Base-by-base conservation (phyloP, 2,888 invertebrate genomes). In the Oligia fasciuncula region DNA sequence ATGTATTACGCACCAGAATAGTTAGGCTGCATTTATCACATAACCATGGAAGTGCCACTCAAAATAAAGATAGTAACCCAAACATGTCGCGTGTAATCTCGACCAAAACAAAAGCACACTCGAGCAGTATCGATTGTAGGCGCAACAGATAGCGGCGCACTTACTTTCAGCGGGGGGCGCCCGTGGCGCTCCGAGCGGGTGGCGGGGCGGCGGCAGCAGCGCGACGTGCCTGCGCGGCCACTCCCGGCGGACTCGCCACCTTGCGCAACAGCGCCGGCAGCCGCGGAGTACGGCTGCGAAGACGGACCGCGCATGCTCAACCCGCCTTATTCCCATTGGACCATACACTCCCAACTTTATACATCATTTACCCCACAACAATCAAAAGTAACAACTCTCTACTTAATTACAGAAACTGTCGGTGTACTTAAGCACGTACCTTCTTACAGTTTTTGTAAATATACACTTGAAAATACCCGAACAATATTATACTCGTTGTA, bases 301-400 rank as follows among this genome's bases (percentile, higher is more conserved):
- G 68, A 79, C 77, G 77, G 69, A 85, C 75, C 74, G 91, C 93
- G 93, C 92, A 92, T 91, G 92, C 88, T 82, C 90, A 80, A 71
- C 78, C 80, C 79, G 73, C 77, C 71, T 74, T 74, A 76, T 76
- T 80, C 73, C 78, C 73, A 84, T 87, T 85, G 82, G 80, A 83
- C 66, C 67, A 43, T 54, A 76, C 35, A 76, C 62, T 80, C 76
- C 65, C 54, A 77, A 23, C 51, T 77, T 76, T 35, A 29, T n/a
- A 65, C 51, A 68, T 74, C 3, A 46, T 40, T 68, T 51, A 51
- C 43, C 66, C 66, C 73, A 23, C 62, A 71, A 69, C 60, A 65
- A 75, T 54, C 68, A 77, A 54, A 73, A 63, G 29, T 60, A 69
- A n/a, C 49, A 76, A 71, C 14, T 66, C 14, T 66, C 49, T 49